Conservation (phyloP, 1,140 invertebrate genomes). For the Lycorma delicatula region DNA sequence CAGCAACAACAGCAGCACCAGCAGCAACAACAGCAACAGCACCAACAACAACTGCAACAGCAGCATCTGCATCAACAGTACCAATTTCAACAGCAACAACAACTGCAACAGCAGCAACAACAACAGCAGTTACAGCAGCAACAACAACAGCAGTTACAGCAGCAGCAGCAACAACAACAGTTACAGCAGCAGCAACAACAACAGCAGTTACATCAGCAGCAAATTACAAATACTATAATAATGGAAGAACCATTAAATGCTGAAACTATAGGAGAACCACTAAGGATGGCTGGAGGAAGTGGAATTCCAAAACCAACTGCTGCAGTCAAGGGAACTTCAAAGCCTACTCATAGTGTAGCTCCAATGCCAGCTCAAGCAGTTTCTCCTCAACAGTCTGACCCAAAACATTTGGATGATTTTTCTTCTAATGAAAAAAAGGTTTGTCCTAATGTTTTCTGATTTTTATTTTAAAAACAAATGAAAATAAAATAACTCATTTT, state of each 20-base stretch:
- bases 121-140: background rate
- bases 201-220: background rate
- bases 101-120: constrained; percentile 11
- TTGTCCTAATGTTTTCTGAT: background rate
- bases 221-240: no score
- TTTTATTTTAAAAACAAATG: no score
- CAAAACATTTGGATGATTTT: background rate
- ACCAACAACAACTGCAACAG: constrained; percentile 7
- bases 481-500: no score
- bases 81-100: background rate
- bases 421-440: background rate
- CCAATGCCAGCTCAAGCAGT: constrained; percentile 26
- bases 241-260: no score
- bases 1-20: constrained; percentile 11
- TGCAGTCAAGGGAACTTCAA: constrained; percentile 77
- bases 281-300: constrained; percentile 41
- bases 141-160: background rate
- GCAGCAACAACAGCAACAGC: constrained; percentile 11
- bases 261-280: constrained; percentile 8
- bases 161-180: background rate
- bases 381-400: background rate
- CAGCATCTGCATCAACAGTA: background rate
- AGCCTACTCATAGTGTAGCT: constrained; percentile 39
- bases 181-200: background rate
- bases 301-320: constrained; percentile 84